Percentiles rank a stretch among this genome's conserved stretches.
These are phyloP conservation scores for Zophobas morio DNA, from an alignment of 1,140 invertebrate species.

Conservation along the genomic window DNA sequence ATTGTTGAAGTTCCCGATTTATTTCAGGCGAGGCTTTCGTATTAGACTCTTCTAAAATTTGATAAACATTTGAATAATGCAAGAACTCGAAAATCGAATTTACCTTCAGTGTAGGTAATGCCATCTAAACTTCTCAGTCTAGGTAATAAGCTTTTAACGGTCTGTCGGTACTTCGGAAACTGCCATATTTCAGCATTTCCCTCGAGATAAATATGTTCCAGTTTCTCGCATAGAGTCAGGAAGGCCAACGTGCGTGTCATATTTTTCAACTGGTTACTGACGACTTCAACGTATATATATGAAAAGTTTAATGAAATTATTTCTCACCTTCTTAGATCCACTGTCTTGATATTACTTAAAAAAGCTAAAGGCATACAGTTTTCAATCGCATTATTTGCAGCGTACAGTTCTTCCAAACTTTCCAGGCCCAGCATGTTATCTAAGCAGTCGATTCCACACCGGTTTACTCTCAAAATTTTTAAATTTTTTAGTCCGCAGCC, in stretches of 20 bases:
- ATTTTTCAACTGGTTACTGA: slow-evolving; percentile 67
- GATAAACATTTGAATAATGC: slow-evolving; percentile 37
- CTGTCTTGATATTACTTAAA: slow-evolving; percentile 69
- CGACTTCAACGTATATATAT: too few relatives aligned
- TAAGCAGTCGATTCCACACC: slow-evolving; percentile 75
- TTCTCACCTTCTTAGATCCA: slow-evolving; percentile 70
- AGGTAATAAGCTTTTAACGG: slow-evolving; percentile 65
- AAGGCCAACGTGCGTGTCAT: slow-evolving; percentile 65
- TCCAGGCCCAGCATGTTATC: slow-evolving; percentile 75
- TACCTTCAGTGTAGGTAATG: slow-evolving; percentile 29
- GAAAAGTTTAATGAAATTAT: too few relatives aligned
- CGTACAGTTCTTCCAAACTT: slow-evolving; percentile 73
- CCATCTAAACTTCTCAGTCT: slow-evolving; percentile 68
- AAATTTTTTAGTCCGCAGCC: slow-evolving; percentile 75
- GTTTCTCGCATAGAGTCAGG: slow-evolving; percentile 66
- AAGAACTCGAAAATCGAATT: slow-evolving; percentile 29
- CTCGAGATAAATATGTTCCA: slow-evolving; percentile 66
- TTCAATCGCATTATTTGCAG: slow-evolving; percentile 74
- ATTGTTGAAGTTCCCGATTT: background rate
- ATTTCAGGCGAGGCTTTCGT: background rate
- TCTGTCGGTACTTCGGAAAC: slow-evolving; percentile 63
- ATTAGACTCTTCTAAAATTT: slow-evolving; percentile 26
- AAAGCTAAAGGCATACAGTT: slow-evolving; percentile 73
- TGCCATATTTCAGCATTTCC: slow-evolving; percentile 67
- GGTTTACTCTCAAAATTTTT: slow-evolving; percentile 75